Base-by-base conservation (phyloP, 2,113 vertebrate species). In the Sclerurus mexicanus region DNA sequence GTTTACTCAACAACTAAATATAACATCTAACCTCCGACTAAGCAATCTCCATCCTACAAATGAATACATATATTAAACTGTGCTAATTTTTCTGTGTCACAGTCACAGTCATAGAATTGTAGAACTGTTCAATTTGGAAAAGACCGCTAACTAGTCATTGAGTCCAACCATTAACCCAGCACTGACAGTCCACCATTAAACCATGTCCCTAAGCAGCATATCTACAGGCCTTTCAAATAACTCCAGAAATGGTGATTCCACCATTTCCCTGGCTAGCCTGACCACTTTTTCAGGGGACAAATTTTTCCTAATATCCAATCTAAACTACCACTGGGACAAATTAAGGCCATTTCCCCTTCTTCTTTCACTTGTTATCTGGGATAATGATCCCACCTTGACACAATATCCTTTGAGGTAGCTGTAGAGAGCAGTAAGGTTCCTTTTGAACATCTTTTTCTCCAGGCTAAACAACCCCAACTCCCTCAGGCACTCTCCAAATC, bases 361-460 rank as follows among this genome's bases (percentile, higher is more conserved):
- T 16, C 12, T 63, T 10, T 16, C 0, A 0, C 13, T 71, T 18
- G 6, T 64, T 56, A 56, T 9, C 17, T 40, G 5, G 12, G 21
- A 77, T 40, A 68, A 8, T 0, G 0, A 44, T 2, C 0, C 20
- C 6, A 63, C 16, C 15, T 68, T 3, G 0, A 19, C 14, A 27
- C 14, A 40, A 0, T 5, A 22, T 35, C 35, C 16, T 86, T 31
- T 55, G 31, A 31, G 24, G 22, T 4, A 12, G 6, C 0, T 77
- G 19, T 23, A 85, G 21, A 63, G 15, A 33, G 39, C 1, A 1
- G 3, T 17, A 12, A 46, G 7, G 12, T 53, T 10, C 5, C 12
- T 4, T 7, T 6, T 46, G 6, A 74, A 5, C 5, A 14, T 59
- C 19, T 16, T 50, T 14, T 66, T 66, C 22, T 77, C 4, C 22